phyloP scores from a whole-genome alignment of 2,888 invertebrate genomes.

The Drosophila lacicola region DNA sequence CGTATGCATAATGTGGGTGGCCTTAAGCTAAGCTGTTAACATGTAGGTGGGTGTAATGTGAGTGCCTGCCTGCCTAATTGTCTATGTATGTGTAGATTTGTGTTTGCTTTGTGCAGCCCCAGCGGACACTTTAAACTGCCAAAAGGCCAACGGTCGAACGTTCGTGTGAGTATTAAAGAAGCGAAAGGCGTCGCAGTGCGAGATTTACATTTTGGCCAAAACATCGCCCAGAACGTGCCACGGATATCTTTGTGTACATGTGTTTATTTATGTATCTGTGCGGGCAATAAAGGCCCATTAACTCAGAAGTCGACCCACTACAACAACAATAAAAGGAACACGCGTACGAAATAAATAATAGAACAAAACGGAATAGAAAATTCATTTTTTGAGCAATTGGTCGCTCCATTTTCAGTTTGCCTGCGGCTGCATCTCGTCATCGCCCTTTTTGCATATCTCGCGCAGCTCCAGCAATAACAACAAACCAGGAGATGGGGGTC shows the following conservation, averaged over 20 bases:
- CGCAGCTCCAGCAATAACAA: conserved; percentile 18
- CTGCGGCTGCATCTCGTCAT: conserved; percentile 57
- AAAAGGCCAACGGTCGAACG: conserved; percentile 26
- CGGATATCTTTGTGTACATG: conserved; percentile 10
- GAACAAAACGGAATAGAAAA: conserved; percentile 72
- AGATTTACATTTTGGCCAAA: conserved; percentile 67
- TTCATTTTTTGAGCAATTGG: conserved; percentile 66
- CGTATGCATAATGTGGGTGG: conserved; percentile 46
- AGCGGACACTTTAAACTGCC: conserved; percentile 75
- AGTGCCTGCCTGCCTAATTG: conserved; percentile 61
- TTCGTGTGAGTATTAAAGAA: conserved; percentile 68
- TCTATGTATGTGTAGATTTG: conserved; percentile 44
- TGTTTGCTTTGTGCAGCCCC: conserved; percentile 59
- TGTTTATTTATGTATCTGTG: conserved; percentile 12
- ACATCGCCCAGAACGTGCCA: conserved; percentile 31
- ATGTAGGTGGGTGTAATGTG: conserved; percentile 17
- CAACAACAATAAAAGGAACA: conserved; percentile 30
- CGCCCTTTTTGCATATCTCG: conserved; percentile 44
- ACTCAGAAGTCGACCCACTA: conserved; percentile 47
- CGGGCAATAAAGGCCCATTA: conserved; percentile 64
- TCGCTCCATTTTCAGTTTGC: conserved; percentile 30
- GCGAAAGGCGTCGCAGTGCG: conserved; percentile 38
- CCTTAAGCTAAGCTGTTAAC: conserved; percentile 59
- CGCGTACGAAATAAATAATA: conserved; percentile 72
- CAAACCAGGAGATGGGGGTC: neutral